A percentile compares a stretch with the other conserved stretches of the same genome.
These are phyloP conservation scores for Suricata suricatta DNA, from an alignment of 2,113 vertebrate species.

Conservation along the genomic window DNA sequence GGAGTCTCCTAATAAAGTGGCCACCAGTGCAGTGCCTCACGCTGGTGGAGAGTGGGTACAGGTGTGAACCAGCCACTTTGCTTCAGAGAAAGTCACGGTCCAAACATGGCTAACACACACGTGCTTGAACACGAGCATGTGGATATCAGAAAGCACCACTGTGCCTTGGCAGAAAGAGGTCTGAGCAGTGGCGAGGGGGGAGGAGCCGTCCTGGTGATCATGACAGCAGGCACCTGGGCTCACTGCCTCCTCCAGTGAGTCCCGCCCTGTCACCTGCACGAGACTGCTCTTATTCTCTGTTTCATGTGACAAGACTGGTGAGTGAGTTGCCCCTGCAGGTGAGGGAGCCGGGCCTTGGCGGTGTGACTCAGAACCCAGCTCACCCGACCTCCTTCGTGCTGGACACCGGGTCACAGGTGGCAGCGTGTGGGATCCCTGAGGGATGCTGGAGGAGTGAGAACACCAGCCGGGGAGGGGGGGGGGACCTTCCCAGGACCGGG, in stretches of 20 bases:
- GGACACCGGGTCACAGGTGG: not conserved
- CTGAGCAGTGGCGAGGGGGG: not conserved
- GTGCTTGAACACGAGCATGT: not conserved
- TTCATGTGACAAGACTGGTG: accelerated
- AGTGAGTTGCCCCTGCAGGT: not conserved
- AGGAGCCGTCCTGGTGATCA: not conserved
- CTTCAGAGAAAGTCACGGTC: not conserved
- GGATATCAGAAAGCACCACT: not conserved
- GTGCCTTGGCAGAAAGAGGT: no score
- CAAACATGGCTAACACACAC: no score
- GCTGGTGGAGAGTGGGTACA: not conserved
- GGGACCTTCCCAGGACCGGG: not conserved
- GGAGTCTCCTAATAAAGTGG: not conserved
- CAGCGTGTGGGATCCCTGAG: not conserved
- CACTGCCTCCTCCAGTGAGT: no score
- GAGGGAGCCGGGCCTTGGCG: not conserved
- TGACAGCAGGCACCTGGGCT: not conserved
- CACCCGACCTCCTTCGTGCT: no score
- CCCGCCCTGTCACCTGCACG: not conserved
- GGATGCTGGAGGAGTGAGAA: not conserved
- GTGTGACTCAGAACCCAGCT: not conserved
- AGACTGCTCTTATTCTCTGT: not conserved
- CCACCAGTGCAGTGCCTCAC: not conserved
- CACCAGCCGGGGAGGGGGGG: not conserved
- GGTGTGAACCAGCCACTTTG: not conserved